These are phyloP conservation scores for Adrianichthys oophorus DNA, from an alignment of 2,797 vertebrate genomes.

Conservation along the genomic window DNA sequence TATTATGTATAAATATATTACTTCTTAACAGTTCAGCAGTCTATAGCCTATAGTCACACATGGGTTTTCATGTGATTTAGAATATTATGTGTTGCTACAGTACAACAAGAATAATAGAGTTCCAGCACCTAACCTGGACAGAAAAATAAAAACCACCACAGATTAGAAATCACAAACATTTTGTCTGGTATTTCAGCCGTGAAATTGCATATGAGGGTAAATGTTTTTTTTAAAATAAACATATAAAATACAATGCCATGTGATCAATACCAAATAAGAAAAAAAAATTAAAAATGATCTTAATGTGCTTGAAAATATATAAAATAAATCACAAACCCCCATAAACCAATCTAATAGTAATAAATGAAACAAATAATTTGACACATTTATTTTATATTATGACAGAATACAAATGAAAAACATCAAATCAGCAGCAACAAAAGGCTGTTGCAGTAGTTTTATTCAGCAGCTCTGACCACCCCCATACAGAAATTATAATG, in stretches of 20 bases:
- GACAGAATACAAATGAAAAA: constrained; percentile 34
- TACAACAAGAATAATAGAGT: too few species aligned
- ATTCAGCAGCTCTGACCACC: constrained; percentile 7
- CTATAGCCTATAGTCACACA: too few species aligned
- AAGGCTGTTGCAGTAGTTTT: neutral
- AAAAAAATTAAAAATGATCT: too few species aligned
- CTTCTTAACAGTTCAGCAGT: too few species aligned
- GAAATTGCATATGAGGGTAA: too few species aligned
- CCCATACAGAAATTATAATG: constrained; percentile 8
- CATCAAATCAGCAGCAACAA: constrained; percentile 19
- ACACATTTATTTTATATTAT: constrained; percentile 57
- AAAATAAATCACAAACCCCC: too few species aligned
- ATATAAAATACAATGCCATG: neutral
- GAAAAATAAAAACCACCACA: too few species aligned
- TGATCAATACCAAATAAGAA: neutral
- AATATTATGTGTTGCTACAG: too few species aligned
- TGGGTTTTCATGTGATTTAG: too few species aligned
- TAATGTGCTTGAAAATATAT: too few species aligned
- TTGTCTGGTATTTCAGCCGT: too few species aligned
- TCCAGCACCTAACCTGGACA: too few species aligned
- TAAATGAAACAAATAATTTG: constrained; percentile 14
- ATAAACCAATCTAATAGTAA: neutral
- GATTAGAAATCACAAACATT: neutral
- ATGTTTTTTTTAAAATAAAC: neutral
- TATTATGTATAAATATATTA: constrained; percentile 1